Conservation (phyloP, 2,113 vertebrate species). For the Heterotis niloticus region DNA sequence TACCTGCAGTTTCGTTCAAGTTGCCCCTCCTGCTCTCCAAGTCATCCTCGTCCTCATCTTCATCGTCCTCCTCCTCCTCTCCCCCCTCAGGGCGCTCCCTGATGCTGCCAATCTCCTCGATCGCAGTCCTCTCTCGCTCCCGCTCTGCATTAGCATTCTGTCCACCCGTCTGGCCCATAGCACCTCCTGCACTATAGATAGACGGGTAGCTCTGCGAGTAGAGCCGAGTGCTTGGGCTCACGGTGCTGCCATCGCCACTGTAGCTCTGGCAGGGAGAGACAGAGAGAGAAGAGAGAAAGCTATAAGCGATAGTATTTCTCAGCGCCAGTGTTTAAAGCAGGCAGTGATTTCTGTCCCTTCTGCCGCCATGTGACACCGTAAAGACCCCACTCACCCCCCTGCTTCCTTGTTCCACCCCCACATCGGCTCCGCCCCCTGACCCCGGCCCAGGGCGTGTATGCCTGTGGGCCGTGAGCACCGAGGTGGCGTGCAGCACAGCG, state of each 20-base stretch:
- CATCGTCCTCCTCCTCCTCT: constrained; percentile 65
- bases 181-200: constrained; percentile 59
- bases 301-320: neutral
- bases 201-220: constrained; percentile 77
- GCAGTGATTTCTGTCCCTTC: too few species aligned
- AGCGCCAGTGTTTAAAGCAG: too few species aligned
- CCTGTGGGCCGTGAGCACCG: constrained; percentile 63
- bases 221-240: constrained; percentile 55
- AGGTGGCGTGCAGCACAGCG: constrained; percentile 77
- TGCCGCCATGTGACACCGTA: neutral
- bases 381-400: constrained; percentile 44
- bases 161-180: constrained; percentile 37
- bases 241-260: constrained; percentile 46
- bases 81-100: constrained; percentile 53
- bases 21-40: constrained; percentile 62
- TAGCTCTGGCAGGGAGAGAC: constrained; percentile 42
- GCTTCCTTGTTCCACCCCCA: constrained; percentile 42
- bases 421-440: constrained; percentile 44
- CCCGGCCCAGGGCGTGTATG: constrained; percentile 47
- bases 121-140: constrained; percentile 45
- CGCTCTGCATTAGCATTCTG: constrained; percentile 50
- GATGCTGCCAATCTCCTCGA: constrained; percentile 45
- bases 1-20: constrained; percentile 65
- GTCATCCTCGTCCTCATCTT: constrained; percentile 51
- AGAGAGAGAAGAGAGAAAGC: neutral